phyloP scores from a whole-genome alignment of 2,888 invertebrate species.

The Amblyteles armatorius region DNA sequence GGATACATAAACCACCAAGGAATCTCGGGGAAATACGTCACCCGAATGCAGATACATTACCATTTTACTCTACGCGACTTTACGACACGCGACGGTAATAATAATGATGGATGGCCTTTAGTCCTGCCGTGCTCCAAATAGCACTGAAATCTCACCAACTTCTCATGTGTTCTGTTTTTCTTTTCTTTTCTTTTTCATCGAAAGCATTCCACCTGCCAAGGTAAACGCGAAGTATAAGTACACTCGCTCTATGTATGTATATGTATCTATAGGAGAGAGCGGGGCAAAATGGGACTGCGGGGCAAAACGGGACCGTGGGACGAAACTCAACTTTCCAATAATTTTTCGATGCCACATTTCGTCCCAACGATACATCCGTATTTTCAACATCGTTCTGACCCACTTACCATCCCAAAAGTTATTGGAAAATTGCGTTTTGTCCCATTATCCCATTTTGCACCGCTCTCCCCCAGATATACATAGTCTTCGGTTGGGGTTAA shows the following conservation, averaged over 20 bases:
- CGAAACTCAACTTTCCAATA: no score
- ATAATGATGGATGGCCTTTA: constrained; percentile 9
- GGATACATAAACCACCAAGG: constrained; percentile 46
- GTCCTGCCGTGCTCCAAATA: constrained; percentile 23
- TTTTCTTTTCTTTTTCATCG: constrained; percentile 2
- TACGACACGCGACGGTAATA: constrained; percentile 31
- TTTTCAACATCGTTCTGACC: no score
- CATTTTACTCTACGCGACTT: constrained; percentile 26
- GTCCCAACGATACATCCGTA: no score
- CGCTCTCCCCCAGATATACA: no score
- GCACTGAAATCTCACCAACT: neutral
- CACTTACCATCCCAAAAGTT: no score
- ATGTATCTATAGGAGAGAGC: no score
- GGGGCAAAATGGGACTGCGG: no score
- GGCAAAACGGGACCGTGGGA: no score
- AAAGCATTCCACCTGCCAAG: constrained; percentile 22
- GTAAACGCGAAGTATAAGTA: constrained; percentile 9
- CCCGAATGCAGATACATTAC: constrained; percentile 29
- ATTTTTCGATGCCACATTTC: no score
- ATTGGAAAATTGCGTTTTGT: no score
- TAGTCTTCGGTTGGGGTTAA: neutral
- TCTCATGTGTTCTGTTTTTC: neutral
- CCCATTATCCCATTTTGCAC: no score
- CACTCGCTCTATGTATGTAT: neutral
- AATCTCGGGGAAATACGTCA: constrained; percentile 47